A percentile compares a stretch with the other conserved stretches of the same genome.
These are phyloP conservation scores for Acrossocheilus fasciatus DNA, from an alignment of 2,797 vertebrate species.

Conservation along the genomic window DNA sequence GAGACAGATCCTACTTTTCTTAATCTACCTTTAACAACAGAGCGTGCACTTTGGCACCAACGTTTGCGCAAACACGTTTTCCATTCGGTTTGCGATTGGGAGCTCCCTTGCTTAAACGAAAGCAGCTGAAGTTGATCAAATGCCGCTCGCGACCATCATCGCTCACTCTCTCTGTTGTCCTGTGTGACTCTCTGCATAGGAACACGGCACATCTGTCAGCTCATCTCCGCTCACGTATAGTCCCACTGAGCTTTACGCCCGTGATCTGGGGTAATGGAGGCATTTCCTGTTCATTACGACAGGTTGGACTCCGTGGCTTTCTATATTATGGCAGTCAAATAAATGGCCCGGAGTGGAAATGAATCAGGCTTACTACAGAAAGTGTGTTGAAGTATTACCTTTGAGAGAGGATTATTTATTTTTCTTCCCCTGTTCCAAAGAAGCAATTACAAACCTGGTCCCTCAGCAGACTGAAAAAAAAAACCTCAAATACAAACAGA, in stretches of 20 bases:
- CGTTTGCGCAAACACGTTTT: background rate
- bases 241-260: conserved; percentile 41
- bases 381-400: conserved; percentile 32
- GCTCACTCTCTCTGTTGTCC: conserved; percentile 12
- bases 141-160: background rate
- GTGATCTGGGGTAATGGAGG: conserved; percentile 70
- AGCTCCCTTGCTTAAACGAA: conserved; percentile 12
- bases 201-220: conserved; percentile 26
- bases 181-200: background rate
- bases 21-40: conserved; percentile 35
- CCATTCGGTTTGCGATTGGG: background rate
- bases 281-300: conserved; percentile 67
- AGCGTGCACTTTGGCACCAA: background rate
- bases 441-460: conserved; percentile 51
- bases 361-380: conserved; percentile 46
- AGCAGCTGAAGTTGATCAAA: conserved; percentile 26
- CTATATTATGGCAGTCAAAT: conserved; percentile 64
- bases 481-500: conserved; percentile 6
- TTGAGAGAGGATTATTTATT: conserved; percentile 36
- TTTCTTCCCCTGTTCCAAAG: background rate
- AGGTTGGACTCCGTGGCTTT: conserved; percentile 64
- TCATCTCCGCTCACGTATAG: background rate
- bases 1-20: conserved; percentile 15
- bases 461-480: conserved; percentile 4
- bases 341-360: conserved; percentile 48